A percentile compares a stretch with the other conserved stretches of the same genome.
phyloP scores from a whole-genome alignment of 2,113 vertebrate species.

The Pelecanoides urinatrix region DNA sequence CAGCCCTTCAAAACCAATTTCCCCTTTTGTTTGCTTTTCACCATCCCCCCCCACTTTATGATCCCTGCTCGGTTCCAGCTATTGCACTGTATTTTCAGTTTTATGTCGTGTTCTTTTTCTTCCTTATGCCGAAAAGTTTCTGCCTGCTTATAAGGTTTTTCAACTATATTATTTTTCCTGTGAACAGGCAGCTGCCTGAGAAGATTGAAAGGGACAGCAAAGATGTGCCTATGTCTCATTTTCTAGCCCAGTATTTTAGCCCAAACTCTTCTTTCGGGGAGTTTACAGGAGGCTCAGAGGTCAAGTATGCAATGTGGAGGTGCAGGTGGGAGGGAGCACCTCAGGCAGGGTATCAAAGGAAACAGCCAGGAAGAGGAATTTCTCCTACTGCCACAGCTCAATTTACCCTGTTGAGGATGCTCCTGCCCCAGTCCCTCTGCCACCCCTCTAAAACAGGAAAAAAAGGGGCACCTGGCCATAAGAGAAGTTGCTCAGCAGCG shows the following conservation, averaged over 20 bases:
- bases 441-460: neutral
- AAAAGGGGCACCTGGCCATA: neutral
- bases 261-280: neutral
- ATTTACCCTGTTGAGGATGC: neutral
- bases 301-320: neutral
- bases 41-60: neutral
- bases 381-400: neutral
- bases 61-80: neutral
- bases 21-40: neutral
- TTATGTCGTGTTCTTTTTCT: neutral
- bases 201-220: neutral
- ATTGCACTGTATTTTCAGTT: neutral
- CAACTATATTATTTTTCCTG: neutral
- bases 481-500: neutral
- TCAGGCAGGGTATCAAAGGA: neutral
- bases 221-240: neutral
- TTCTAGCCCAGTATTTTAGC: neutral
- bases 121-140: neutral
- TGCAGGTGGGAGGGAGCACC: neutral
- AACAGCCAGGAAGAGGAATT: neutral
- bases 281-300: neutral
- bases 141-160: neutral
- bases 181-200: neutral
- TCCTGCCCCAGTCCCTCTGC: neutral
- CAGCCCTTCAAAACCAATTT: neutral